Base-by-base conservation (phyloP, 2,888 invertebrate genomes). In the Mythimna pallens region DNA sequence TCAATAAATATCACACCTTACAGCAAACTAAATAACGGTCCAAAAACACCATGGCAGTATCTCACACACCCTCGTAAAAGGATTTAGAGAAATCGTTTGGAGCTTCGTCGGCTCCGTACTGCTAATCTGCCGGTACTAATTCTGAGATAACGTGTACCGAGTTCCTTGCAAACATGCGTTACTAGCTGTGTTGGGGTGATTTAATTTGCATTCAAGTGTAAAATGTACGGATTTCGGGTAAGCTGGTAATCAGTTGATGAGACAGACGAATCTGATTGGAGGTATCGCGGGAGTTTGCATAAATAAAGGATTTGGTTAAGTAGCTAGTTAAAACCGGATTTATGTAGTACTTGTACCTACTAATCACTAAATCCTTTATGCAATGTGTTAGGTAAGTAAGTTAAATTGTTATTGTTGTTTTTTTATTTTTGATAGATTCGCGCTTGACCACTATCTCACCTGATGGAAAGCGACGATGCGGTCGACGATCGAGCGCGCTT, bases 1-100 rank as follows among this genome's bases (percentile, higher is more conserved):
- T 89, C 90, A 91, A 92, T 93, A 93, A 93, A 93, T 93, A 91
- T 89, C 87, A 43, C 86, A 89, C 89, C 90, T 90, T 86, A 89
- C 85, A 83, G 82, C 88, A 82, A 89, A 88, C 88, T 89, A 92
- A 91, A 89, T 78, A 81, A 76, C 62, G 70, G 12, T 20, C 54
- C 81, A 76, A 84, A 85, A 89, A 88, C 87, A 87, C 87, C 82
- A 87, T 85, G 70, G 86, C 86, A 84, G 85, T 89, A 88, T 89
- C 88, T 91, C 76, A 83, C 83, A 86, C 76, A 86, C 91, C 91
- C 91, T 90, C 86, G 86, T 84, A 87, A 89, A 43, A 87, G 92
- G 92, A 91, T 93, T 93, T 92, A 80, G 36, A 65, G 65, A 79
- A 70, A 80, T 73, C 62, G 69, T 76, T 70, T 58, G 55, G 64